Base-by-base conservation (phyloP, 1,140 invertebrate genomes). In the Papilio dardanus region DNA sequence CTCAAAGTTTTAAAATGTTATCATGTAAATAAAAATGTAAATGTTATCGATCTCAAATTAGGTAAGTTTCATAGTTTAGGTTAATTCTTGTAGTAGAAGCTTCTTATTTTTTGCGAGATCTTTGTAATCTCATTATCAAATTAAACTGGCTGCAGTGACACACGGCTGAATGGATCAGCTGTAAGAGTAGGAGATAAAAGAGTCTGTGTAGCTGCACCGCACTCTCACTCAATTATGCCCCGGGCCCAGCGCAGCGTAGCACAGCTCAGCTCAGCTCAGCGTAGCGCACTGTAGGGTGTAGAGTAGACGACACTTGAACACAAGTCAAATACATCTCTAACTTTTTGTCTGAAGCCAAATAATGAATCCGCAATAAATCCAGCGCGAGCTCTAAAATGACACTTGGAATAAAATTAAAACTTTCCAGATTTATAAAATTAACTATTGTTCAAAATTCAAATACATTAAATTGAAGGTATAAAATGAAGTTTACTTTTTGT, bases 181-280 rank as follows among this genome's bases (percentile, higher is more conserved):
- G 42, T n/a, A n/a, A 46, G 14, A 54, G 7, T 37, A 8, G 12
- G 12, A 68, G 31, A 68, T 10, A 37, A 68, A 68, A 21, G 35
- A 40, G 30, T 24, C n/a, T n/a, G n/a, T n/a, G n/a, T n/a, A n/a
- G n/a, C n/a, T n/a, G n/a, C n/a, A n/a, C n/a, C n/a, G n/a, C n/a
- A n/a, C n/a, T n/a, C n/a, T n/a, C n/a, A 77, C 81, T 77, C 79
- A 79, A 79, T 81, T 80, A 74, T 75, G 79, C 77, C 77, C 67
- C 77, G 42, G 77, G 77, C 71, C 75, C 73, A n/a, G n/a, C 76
- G 76, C 75, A 65, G 33, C 14, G 74, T 58, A 62, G 40, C 62
- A 68, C 74, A 77, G 76, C 33, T 31, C 33, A 31, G n/a, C 35
- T 54, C 16, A 71, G 50, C 71, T 42, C 73, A 19, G 40, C 67